Percentiles rank a stretch among this genome's conserved stretches.
phyloP scores from a whole-genome alignment of 1,140 invertebrate genomes.

The Caenorhabditis remanei region DNA sequence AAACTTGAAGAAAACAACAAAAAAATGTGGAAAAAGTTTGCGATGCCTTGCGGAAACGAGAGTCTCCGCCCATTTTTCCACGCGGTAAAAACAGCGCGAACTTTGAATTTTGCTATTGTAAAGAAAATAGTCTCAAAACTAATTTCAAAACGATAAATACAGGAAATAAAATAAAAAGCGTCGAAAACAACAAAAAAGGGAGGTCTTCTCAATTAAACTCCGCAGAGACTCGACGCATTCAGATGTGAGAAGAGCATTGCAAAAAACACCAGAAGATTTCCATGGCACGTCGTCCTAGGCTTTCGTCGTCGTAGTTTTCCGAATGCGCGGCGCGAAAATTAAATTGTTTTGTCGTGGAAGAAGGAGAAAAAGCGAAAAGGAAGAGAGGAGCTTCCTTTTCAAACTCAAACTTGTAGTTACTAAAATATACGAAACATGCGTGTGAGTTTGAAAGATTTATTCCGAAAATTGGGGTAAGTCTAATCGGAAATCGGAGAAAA shows the following conservation, averaged over 20 bases:
- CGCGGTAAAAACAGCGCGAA: not conserved
- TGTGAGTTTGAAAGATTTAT: conserved; percentile 28
- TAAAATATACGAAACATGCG: not conserved
- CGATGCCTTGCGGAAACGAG: not conserved
- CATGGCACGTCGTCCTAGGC: not conserved
- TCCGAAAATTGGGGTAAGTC: conserved; percentile 2
- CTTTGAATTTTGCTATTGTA: not conserved
- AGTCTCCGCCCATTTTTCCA: not conserved
- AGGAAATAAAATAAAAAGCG: not conserved
- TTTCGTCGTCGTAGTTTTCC: not conserved
- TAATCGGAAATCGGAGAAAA: not conserved
- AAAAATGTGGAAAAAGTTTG: not conserved
- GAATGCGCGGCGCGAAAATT: conserved; percentile 24
- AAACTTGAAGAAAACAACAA: not conserved
- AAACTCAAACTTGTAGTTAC: not conserved
- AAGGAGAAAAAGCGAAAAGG: not conserved
- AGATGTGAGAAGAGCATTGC: conserved; percentile 2
- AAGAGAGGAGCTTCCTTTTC: not conserved
- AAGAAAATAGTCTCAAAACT: not conserved
- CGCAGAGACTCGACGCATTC: not conserved
- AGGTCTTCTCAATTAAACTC: conserved; percentile 33
- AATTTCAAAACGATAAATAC: not conserved
- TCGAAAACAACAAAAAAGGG: not conserved
- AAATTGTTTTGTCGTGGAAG: conserved; percentile 37
- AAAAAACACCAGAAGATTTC: conserved; percentile 28